Percentiles rank a stretch among this genome's conserved stretches.
Evolutionary conservation across 2,888 invertebrate species (phyloP).

Genomic region (Linnaemya vulpina): DNA sequence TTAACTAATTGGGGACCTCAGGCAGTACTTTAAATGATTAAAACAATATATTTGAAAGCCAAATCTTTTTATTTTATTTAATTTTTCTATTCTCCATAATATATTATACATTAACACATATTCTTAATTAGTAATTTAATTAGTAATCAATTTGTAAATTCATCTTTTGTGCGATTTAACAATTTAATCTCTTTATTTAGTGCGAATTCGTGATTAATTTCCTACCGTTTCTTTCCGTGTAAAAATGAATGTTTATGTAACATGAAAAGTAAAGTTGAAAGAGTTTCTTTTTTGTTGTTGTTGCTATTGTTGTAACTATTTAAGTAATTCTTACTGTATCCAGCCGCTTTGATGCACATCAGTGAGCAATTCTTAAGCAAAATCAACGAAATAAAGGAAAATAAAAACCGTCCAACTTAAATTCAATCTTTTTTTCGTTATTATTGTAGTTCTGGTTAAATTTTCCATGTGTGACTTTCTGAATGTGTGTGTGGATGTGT

Average conservation of each 20-base stretch:
- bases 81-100: no score
- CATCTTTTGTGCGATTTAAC: no score
- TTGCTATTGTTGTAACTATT: slow-evolving; percentile 13
- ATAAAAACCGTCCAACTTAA: slow-evolving; percentile 28
- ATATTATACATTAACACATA: no score
- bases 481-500: not conserved
- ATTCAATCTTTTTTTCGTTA: slow-evolving; percentile 42
- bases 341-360: slow-evolving; percentile 67
- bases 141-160: no score
- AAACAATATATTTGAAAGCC: no score
- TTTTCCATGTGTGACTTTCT: slow-evolving; percentile 11
- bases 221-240: slow-evolving; percentile 18
- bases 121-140: no score
- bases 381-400: slow-evolving; percentile 24
- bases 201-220: no score
- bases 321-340: slow-evolving; percentile 58
- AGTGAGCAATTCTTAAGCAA: slow-evolving; percentile 53
- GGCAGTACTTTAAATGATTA: no score
- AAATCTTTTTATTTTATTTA: no score
- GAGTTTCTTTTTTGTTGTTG: not conserved
- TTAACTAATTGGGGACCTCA: no score
- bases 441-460: slow-evolving; percentile 40
- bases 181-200: no score
- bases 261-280: slow-evolving; percentile 31
- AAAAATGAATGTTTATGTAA: slow-evolving; percentile 49